phyloP scores from a whole-genome alignment of 2,888 invertebrate genomes.

The Standfussiana lucernea region DNA sequence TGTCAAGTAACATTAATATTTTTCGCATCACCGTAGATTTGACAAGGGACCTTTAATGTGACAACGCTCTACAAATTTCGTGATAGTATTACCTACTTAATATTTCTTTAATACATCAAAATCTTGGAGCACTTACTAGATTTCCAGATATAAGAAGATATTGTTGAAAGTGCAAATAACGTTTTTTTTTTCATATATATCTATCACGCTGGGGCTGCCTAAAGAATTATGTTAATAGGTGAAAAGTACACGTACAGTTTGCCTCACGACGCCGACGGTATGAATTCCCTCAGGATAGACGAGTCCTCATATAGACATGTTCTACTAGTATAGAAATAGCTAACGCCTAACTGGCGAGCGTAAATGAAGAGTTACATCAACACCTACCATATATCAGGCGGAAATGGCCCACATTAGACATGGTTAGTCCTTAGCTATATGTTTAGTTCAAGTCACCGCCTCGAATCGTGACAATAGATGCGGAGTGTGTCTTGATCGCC shows the following conservation, averaged over 20 bases:
- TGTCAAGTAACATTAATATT: conserved; percentile 13
- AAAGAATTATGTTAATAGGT: conserved; percentile 40
- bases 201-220: conserved; percentile 8
- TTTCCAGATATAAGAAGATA: not conserved
- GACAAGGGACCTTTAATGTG: conserved; percentile 3
- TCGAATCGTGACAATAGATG: conserved; percentile 53
- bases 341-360: conserved; percentile 19
- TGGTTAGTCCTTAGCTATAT: conserved; percentile 21
- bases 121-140: not conserved
- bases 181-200: conserved; percentile 19
- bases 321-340: not conserved
- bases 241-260: conserved; percentile 23
- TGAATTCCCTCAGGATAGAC: conserved; percentile 25
- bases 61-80: conserved; percentile 1
- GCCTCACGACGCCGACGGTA: conserved; percentile 4
- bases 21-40: conserved; percentile 24
- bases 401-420: conserved; percentile 16
- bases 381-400: conserved; percentile 2
- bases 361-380: conserved; percentile 5
- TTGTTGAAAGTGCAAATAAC: not conserved
- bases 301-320: not conserved
- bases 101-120: not conserved
- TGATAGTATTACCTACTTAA: conserved; percentile 14
- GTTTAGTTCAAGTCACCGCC: conserved; percentile 10
- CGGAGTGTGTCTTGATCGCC: conserved; percentile 41